Conservation (phyloP, 2,797 vertebrate genomes). For the Mycteria americana region DNA sequence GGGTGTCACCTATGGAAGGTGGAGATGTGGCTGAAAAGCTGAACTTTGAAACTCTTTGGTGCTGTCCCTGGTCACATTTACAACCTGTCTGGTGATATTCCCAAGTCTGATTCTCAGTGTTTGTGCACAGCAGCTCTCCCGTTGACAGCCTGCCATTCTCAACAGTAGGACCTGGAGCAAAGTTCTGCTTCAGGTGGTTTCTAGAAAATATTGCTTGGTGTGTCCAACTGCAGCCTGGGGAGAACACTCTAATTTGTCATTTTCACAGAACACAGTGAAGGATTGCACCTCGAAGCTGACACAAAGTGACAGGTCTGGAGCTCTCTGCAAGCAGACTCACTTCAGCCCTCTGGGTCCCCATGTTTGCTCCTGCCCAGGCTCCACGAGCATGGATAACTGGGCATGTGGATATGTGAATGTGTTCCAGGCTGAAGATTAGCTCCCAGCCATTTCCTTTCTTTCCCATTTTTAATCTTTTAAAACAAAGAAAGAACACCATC, state of each 20-base stretch:
- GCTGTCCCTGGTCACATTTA: not conserved
- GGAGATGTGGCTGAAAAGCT: not conserved
- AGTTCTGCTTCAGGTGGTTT: not conserved
- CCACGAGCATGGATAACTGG: not conserved
- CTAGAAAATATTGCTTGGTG: not conserved
- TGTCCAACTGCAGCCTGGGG: not conserved
- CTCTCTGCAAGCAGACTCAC: not conserved
- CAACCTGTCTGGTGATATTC: not conserved
- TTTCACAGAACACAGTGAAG: not conserved
- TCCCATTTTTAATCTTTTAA: conserved; percentile 63
- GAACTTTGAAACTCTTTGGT: not conserved
- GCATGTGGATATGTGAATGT: not conserved
- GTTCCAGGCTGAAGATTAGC: conserved; percentile 26
- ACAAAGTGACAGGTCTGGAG: not conserved
- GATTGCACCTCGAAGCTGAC: not conserved
- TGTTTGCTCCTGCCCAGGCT: not conserved
- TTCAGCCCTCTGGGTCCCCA: not conserved
- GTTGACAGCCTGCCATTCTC: not conserved
- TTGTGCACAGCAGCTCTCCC: not conserved
- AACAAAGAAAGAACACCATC: conserved; percentile 65
- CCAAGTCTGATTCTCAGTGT: not conserved
- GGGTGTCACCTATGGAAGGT: not conserved
- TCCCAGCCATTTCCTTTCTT: conserved; percentile 9
- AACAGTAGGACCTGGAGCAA: not conserved
- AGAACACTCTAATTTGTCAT: not conserved